phyloP scores from a whole-genome alignment of 2,888 invertebrate species.

The Crioceris asparagi region DNA sequence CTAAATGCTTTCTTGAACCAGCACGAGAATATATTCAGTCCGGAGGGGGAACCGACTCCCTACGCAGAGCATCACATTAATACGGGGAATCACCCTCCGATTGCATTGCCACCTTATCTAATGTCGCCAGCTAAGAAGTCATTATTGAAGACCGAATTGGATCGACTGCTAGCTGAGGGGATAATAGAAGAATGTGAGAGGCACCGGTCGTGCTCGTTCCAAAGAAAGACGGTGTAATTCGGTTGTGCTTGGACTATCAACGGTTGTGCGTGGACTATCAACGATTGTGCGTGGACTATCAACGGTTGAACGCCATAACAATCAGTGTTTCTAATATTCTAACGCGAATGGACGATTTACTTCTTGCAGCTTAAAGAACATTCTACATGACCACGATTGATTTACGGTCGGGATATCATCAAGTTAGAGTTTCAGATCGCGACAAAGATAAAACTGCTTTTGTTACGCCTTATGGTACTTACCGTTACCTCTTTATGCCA shows the following conservation, averaged over 20 bases:
- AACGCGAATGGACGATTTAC: slow-evolving; percentile 12
- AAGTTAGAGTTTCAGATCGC: slow-evolving; percentile 8
- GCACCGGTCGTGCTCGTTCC: slow-evolving; percentile 10
- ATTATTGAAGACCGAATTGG: slow-evolving; percentile 22
- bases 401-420: slow-evolving; percentile 13
- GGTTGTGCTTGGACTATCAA: slow-evolving; percentile 9
- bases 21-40: too few relatives aligned
- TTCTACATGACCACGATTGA: slow-evolving; percentile 15
- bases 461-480: slow-evolving; percentile 11
- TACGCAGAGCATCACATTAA: slow-evolving; percentile 23
- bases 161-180: slow-evolving; percentile 13
- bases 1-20: slow-evolving; percentile 3
- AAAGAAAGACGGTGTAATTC: slow-evolving; percentile 8
- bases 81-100: slow-evolving; percentile 24
- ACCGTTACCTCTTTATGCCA: slow-evolving; percentile 15
- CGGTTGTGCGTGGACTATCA: too few relatives aligned
- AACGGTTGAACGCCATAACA: slow-evolving; percentile 10
- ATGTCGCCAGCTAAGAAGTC: slow-evolving; percentile 22
- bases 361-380: slow-evolving; percentile 8
- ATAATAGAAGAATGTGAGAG: slow-evolving; percentile 13
- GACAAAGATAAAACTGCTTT: slow-evolving; percentile 16
- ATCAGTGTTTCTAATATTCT: slow-evolving; percentile 8
- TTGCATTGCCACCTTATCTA: slow-evolving; percentile 28
- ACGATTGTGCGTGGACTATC: too few relatives aligned
- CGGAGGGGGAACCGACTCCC: slow-evolving; percentile 12